phyloP scores from a whole-genome alignment of 2,797 vertebrate species.

The Acipenser ruthenus region DNA sequence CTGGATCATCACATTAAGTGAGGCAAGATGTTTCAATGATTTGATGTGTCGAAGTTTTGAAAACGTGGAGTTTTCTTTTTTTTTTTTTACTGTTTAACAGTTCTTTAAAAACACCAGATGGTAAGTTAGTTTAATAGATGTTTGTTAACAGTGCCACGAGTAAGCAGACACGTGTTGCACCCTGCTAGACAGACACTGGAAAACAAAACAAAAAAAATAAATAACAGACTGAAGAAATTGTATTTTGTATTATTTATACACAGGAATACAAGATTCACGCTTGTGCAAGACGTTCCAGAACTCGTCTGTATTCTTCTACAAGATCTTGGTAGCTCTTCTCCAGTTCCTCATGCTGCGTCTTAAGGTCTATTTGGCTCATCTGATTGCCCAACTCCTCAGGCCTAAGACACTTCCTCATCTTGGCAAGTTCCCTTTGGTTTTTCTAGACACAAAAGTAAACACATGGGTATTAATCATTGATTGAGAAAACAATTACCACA shows the following conservation, averaged over 20 bases:
- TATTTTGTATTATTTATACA: no score
- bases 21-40: not conserved
- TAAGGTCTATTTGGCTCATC: constrained; percentile 91
- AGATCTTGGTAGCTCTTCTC: constrained; percentile 92
- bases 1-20: not conserved
- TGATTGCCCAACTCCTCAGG: constrained; percentile 93
- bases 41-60: not conserved
- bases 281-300: constrained; percentile 89
- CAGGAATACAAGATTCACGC: constrained; percentile 43
- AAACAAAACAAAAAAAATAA: not conserved
- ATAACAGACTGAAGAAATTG: no score
- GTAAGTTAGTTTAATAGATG: no score
- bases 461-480: constrained; percentile 14
- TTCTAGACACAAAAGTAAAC: constrained; percentile 64
- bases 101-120: no score
- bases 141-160: no score
- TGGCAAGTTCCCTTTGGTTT: constrained; percentile 90
- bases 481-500: constrained; percentile 14
- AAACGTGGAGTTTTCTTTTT: not conserved
- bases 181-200: not conserved
- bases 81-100: not conserved
- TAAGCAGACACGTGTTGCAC: not conserved
- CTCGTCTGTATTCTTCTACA: constrained; percentile 85
- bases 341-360: constrained; percentile 89
- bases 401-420: constrained; percentile 91